Base-by-base conservation (phyloP, 2,797 vertebrate genomes). In the Apogon talboti region DNA sequence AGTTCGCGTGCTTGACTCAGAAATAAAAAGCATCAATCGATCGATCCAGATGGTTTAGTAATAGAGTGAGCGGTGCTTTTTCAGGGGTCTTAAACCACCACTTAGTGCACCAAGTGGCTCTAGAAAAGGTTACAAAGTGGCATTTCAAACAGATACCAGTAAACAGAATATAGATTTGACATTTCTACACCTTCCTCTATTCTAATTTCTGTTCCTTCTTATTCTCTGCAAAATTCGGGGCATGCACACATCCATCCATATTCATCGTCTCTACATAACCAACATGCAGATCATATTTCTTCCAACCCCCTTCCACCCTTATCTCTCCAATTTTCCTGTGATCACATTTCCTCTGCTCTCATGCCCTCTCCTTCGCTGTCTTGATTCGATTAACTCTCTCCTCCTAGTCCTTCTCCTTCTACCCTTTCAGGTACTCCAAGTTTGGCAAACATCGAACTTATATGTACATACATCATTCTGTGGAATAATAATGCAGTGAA, bases 351-450 rank as follows among this genome's bases (percentile, higher is more conserved):
- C 40, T 69, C 64, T 49, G 43, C 33, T 77, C 68, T 69, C 63
- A 48, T 72, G 57, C 53, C 45, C 64, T 80, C 53, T 53, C 52
- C 42, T 51, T 53, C 50, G 35, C 44, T 46, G 11, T 42, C 43
- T 51, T 77, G 66, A 86, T 85, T 79, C 14, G 28, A 82, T 87
- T 71, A 69, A 64, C 61, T 48, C 46, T 6, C 55, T 42, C 46
- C 52, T 30, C 46, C 43, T 58, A n/a, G n/a, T n/a, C n/a, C 5
- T 24, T 5, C n/a, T 55, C 12, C 16, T 18, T 41, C 30, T 53
- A 38, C 11, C 40, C 33, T 11, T 62, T 38, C 66, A 71, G 87
- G 93, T 96, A 74, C 95, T 95, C 94, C 58, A 96, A 95, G 0
- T 45, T 10, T 44, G n/a, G 2, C 11, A 14, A 10, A 45, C 8